A percentile compares a stretch with the other conserved stretches of the same genome.
Conservation (phyloP, 1,140 invertebrate genomes). For the Eriocheir sinensis region DNA sequence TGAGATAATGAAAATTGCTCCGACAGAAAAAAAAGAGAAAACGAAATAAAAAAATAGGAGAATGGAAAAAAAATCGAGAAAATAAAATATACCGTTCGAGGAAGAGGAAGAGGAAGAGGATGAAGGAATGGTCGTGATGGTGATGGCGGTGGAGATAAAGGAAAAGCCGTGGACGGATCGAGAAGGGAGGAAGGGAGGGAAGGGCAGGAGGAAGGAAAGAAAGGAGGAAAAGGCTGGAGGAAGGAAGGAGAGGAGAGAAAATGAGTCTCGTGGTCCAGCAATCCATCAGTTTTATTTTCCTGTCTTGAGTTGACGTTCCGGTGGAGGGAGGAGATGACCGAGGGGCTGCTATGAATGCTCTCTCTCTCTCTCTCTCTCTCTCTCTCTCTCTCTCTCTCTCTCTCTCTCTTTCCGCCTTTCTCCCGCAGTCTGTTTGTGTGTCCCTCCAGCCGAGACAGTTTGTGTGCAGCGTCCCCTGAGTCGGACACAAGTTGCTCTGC, state of each 20-base stretch:
- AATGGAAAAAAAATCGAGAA: not conserved
- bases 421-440: not conserved
- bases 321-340: not conserved
- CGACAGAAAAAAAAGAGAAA: not conserved
- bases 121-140: not conserved
- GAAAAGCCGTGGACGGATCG: not conserved
- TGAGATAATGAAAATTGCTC: too few relatives aligned
- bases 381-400: too few relatives aligned
- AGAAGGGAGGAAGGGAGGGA: not conserved
- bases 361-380: too few relatives aligned
- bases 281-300: slow-evolving; percentile 17
- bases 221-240: not conserved
- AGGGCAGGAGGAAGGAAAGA: not conserved
- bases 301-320: slow-evolving; percentile 8
- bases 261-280: not conserved
- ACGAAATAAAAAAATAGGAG: not conserved
- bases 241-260: slow-evolving; percentile 3
- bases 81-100: too few relatives aligned
- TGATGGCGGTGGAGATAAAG: not conserved
- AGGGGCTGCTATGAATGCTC: not conserved
- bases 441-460: too few relatives aligned
- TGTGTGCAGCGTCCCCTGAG: too few relatives aligned
- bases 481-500: too few relatives aligned
- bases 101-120: not conserved
- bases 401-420: not conserved